These are phyloP conservation scores for Acleris cristana DNA, from an alignment of 2,888 invertebrate species.

Conservation along the genomic window DNA sequence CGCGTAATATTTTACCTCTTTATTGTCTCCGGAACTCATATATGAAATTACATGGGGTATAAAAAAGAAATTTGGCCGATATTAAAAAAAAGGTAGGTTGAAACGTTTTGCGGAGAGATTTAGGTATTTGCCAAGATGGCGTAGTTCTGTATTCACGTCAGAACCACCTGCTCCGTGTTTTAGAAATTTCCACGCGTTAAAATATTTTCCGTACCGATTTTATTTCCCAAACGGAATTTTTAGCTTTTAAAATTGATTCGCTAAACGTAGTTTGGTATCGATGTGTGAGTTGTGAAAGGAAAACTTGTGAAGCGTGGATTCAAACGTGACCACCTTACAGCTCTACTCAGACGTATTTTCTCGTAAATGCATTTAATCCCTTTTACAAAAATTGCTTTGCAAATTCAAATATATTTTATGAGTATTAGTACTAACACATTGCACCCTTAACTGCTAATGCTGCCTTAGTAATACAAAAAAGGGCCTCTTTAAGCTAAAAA, in stretches of 20 bases:
- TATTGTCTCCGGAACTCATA: slow-evolving; percentile 43
- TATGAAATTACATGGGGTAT: slow-evolving; percentile 43
- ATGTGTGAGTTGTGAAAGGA: slow-evolving; percentile 17
- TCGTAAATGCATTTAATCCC: neutral
- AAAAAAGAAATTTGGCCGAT: slow-evolving; percentile 37
- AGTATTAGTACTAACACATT: neutral
- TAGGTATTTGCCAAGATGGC: slow-evolving; percentile 41
- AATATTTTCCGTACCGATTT: slow-evolving; percentile 31
- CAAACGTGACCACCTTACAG: slow-evolving; percentile 2
- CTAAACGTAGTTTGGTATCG: slow-evolving; percentile 6
- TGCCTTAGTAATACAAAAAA: too few relatives aligned
- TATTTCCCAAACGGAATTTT: slow-evolving; percentile 24
- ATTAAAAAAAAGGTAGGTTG: slow-evolving; percentile 40
- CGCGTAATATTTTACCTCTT: slow-evolving; percentile 46
- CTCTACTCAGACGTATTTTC: slow-evolving; percentile 3
- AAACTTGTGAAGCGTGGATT: slow-evolving; percentile 11
- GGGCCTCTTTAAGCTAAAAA: too few relatives aligned
- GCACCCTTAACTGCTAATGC: too few relatives aligned
- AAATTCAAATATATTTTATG: neutral
- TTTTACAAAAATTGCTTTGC: neutral
- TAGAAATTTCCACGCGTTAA: slow-evolving; percentile 26
- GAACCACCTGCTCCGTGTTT: slow-evolving; percentile 35
- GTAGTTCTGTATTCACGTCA: slow-evolving; percentile 34
- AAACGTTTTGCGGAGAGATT: slow-evolving; percentile 41
- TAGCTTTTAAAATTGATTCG: slow-evolving; percentile 35